Evolutionary conservation across 2,797 vertebrate species (phyloP), one percentile per base, ranked within the genome.

Genomic region (Lagodon rhomboides): DNA sequence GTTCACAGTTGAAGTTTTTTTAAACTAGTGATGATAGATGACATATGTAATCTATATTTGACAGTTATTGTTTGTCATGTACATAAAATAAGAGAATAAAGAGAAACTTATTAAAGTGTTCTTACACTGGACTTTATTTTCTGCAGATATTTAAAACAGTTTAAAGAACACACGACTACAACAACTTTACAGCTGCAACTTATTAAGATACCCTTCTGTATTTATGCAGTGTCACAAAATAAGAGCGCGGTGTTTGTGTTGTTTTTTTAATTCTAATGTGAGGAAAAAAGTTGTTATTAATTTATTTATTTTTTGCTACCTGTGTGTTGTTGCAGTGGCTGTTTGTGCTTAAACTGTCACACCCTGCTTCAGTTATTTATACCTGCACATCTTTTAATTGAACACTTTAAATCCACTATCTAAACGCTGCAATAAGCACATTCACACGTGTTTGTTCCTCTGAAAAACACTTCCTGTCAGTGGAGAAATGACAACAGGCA

Each of bases 11-110:
- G 27, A 27, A 27, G 27, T 27, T 27, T 27, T 23, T 27, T 41
- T 20, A 55, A 55, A 70, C n/a, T 13, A 3, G 11, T 22, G 18
- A 25, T 44, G 43, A 74, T 54, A 22, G 61, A 76, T 7, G 73
- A 41, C 68, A 78, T 82, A 74, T 72, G 4, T 27, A 27, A 27
- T 27, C 27, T 27, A 34, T 7, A 34, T 34, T 51, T 74, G 65
- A 78, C 62, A 78, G 49, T 68, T 16, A 49, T 58, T 61, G 27
- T 71, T 66, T 74, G 63, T 55, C 58, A 61, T 62, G n/a, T 9
- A 55, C 47, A 12, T n/a, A 17, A n/a, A 62, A 43, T 12, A 34
- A 49, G 5, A 47, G 25, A 54, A 34, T 34, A 7, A 7, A 7
- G 30, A 34, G 30, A 30, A 30, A 30, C 3, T 30, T 30, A 30